A percentile compares a stretch with the other conserved stretches of the same genome.
phyloP scores from a whole-genome alignment of 2,888 invertebrate genomes.

The Caradrina clavipalpis region DNA sequence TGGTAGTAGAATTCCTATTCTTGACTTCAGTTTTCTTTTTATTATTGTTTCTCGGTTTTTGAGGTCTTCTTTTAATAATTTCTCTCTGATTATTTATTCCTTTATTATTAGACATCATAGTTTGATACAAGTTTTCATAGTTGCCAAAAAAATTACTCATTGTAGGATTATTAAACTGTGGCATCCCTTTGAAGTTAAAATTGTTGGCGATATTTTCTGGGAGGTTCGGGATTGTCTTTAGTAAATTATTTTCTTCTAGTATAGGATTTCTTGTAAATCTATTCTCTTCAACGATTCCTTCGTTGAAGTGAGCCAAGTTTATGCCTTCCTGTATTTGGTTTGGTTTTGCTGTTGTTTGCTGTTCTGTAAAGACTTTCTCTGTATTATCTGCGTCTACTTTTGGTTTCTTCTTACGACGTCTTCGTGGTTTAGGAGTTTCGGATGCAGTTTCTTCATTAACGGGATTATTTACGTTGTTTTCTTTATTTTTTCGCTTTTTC shows the following conservation, averaged over 20 bases:
- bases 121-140: constrained; percentile 52
- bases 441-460: constrained; percentile 20
- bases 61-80: constrained; percentile 27
- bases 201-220: constrained; percentile 52
- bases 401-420: constrained; percentile 42
- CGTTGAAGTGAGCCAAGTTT: constrained; percentile 43
- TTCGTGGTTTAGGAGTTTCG: constrained; percentile 39
- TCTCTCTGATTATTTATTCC: constrained; percentile 12
- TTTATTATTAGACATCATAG: constrained; percentile 29
- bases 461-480: constrained; percentile 1
- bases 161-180: constrained; percentile 53
- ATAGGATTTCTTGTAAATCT: constrained; percentile 52
- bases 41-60: constrained; percentile 23
- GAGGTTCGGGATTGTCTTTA: constrained; percentile 42
- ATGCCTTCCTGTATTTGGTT: constrained; percentile 46
- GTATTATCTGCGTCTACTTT: constrained; percentile 27
- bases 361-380: constrained; percentile 38
- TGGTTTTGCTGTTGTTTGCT: constrained; percentile 13
- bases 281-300: constrained; percentile 51
- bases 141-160: constrained; percentile 52
- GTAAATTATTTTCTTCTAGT: constrained; percentile 42
- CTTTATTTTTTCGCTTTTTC: constrained; percentile 34
- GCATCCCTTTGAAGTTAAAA: constrained; percentile 35
- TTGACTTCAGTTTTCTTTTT: constrained; percentile 23
- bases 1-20: constrained; percentile 28